phyloP scores from a whole-genome alignment of 2,113 vertebrate species.

The Hypanus sabinus region DNA sequence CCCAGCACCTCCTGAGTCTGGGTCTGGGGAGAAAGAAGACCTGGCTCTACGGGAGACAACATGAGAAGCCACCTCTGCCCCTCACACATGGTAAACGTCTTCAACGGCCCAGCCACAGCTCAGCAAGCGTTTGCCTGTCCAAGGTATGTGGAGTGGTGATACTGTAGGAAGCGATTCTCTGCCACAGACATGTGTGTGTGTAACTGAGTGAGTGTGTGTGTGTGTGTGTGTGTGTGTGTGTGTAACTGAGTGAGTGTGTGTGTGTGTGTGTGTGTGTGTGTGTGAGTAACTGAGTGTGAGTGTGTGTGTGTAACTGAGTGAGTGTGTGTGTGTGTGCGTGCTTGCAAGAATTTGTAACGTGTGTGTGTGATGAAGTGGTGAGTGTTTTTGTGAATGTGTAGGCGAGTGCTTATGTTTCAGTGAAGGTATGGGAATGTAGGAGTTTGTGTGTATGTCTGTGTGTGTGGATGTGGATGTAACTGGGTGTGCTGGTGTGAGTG shows the following conservation, averaged over 20 bases:
- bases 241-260: background rate
- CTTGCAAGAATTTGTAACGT: background rate
- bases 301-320: background rate
- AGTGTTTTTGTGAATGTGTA: background rate
- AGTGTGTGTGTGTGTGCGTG: background rate
- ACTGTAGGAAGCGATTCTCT: background rate
- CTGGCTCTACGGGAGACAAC: background rate
- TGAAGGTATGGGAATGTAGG: background rate
- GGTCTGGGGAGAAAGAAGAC: background rate
- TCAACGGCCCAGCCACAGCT: conserved; percentile 36
- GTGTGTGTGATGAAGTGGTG: background rate
- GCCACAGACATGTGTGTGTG: background rate
- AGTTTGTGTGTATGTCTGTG: background rate
- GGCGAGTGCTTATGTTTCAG: background rate
- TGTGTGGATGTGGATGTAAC: background rate
- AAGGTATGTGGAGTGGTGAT: background rate
- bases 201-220: background rate
- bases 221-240: background rate
- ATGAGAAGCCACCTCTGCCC: conserved; percentile 31
- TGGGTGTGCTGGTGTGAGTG: background rate
- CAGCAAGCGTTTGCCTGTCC: no score
- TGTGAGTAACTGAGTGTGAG: background rate
- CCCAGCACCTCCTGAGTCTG: no score
- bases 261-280: background rate
- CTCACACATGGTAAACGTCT: conserved; percentile 42